Conservation (phyloP, 2,797 vertebrate species). For the Hybognathus amarus region DNA sequence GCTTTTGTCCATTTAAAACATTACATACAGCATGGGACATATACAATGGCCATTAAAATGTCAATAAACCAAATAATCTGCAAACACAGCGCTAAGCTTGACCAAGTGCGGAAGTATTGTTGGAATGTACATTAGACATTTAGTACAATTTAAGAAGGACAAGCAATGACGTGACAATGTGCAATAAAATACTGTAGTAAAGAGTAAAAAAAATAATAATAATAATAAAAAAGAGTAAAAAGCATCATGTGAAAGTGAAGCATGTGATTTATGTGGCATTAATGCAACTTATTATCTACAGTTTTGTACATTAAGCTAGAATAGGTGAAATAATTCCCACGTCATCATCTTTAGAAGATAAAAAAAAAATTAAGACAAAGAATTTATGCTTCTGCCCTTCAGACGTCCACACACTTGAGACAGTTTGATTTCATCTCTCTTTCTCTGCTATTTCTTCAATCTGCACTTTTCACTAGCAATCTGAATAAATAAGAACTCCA, state of each 20-base stretch:
- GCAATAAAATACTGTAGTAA: not conserved
- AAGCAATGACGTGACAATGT: not conserved
- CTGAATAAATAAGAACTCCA: slow-evolving; percentile 32
- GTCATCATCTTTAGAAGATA: not conserved
- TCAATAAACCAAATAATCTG: not conserved
- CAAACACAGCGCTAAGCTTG: not conserved
- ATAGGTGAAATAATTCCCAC: not conserved
- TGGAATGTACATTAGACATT: not conserved
- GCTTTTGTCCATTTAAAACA: not conserved
- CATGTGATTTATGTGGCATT: not conserved
- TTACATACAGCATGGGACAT: not conserved
- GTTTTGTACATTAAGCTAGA: not conserved
- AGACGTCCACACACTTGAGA: not conserved
- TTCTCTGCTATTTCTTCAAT: not conserved
- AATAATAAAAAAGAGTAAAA: not conserved
- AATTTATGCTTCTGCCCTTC: slow-evolving; percentile 13
- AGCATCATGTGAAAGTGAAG: not conserved
- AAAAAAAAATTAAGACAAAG: not conserved
- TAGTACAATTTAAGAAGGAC: not conserved
- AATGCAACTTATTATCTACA: not conserved
- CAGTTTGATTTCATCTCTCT: slow-evolving; percentile 3
- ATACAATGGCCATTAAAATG: not conserved
- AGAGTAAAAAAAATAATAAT: not conserved
- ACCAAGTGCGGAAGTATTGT: not conserved
- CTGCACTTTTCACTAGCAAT: not conserved